These are phyloP conservation scores for Myotis findleyi DNA, from an alignment of 2,797 vertebrate species.

Conservation along the genomic window DNA sequence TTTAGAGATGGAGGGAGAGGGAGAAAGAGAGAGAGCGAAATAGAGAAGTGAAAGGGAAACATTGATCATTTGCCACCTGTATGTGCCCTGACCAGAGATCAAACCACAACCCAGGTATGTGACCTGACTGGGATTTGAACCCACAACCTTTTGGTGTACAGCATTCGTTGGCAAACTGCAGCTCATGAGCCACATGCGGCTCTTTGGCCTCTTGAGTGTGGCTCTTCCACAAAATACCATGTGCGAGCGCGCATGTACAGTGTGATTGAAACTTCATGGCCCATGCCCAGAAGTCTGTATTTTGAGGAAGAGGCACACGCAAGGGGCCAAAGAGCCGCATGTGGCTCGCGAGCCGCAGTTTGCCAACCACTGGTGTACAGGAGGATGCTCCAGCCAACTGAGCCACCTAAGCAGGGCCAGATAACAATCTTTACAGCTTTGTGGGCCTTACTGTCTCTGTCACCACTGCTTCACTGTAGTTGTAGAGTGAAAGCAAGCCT, in stretches of 20 bases:
- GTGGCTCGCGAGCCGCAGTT: too few relatives aligned
- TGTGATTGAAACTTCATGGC: too few relatives aligned
- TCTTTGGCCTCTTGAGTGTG: too few relatives aligned
- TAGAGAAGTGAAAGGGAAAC: neutral
- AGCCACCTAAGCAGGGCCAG: neutral
- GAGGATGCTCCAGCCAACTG: neutral
- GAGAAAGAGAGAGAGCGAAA: neutral
- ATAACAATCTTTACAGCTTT: neutral
- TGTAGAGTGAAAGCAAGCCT: neutral
- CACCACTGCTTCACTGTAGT: neutral
- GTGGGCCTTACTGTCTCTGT: neutral
- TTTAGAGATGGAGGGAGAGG: neutral
- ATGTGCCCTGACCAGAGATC: neutral
- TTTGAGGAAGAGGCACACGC: too few relatives aligned
- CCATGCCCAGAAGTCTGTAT: too few relatives aligned
- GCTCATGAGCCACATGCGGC: too few relatives aligned
- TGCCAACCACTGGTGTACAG: neutral
- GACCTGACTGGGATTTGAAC: neutral
- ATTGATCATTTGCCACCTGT: neutral
- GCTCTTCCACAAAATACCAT: too few relatives aligned
- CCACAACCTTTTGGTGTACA: neutral
- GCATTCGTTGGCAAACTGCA: too few relatives aligned
- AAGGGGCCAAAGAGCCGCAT: too few relatives aligned
- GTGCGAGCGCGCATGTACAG: too few relatives aligned
- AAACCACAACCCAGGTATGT: neutral